Percentiles rank a stretch among this genome's conserved stretches.
Conservation (phyloP, 1,140 invertebrate genomes). For the Ceratina calcarata region DNA sequence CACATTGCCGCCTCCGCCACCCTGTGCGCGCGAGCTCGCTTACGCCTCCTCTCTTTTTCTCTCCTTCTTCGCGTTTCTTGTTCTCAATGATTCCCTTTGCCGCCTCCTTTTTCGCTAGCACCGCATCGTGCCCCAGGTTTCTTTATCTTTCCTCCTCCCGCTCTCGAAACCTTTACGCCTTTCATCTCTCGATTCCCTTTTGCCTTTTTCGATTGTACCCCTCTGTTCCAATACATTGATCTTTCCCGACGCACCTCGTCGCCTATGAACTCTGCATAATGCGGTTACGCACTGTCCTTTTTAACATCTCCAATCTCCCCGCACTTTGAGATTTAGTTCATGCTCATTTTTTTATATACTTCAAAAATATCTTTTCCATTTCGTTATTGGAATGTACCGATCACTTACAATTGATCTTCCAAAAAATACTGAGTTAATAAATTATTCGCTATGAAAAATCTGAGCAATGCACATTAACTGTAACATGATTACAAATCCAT, state of each 20-base stretch:
- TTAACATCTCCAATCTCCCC: neutral
- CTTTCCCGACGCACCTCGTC: neutral
- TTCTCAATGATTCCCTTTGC: slow-evolving; percentile 17
- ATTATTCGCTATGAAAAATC: no score
- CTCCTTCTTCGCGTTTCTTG: slow-evolving; percentile 7
- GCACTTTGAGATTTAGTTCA: no score
- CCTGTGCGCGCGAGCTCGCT: slow-evolving; percentile 27
- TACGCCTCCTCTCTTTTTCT: slow-evolving; percentile 49
- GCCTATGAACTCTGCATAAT: neutral
- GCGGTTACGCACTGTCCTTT: neutral
- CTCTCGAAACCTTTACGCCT: neutral
- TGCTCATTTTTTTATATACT: no score
- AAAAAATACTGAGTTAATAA: no score
- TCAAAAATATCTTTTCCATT: no score
- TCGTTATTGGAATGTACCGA: no score
- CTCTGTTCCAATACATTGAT: neutral
- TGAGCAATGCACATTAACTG: no score
- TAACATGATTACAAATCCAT: no score
- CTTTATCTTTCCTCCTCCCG: neutral
- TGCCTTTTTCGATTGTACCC: neutral
- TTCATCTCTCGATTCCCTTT: neutral
- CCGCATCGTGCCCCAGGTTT: neutral
- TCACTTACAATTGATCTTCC: no score
- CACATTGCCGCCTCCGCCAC: slow-evolving; percentile 57
- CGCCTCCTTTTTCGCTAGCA: neutral